Conservation (phyloP, 1,140 invertebrate species). For the Maniola jurtina region DNA sequence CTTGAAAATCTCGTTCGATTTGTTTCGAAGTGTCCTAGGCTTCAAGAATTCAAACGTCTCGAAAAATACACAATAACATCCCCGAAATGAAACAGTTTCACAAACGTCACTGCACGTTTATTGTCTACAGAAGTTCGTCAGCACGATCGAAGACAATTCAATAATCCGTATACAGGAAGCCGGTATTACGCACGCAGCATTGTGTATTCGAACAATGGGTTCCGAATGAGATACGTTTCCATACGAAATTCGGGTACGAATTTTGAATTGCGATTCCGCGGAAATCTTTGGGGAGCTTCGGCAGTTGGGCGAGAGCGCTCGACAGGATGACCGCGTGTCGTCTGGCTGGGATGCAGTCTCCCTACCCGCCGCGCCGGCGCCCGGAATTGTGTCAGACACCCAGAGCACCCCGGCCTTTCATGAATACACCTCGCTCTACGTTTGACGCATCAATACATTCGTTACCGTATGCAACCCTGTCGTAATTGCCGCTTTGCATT, state of each 20-base stretch:
- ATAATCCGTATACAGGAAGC: slow-evolving; percentile 47
- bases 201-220: slow-evolving; percentile 51
- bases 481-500: slow-evolving; percentile 38
- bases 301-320: slow-evolving; percentile 53
- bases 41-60: background rate
- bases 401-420: slow-evolving; percentile 61
- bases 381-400: slow-evolving; percentile 71
- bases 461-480: slow-evolving; percentile 48
- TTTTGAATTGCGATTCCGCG: slow-evolving; percentile 34
- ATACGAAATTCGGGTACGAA: slow-evolving; percentile 36
- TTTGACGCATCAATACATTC: slow-evolving; percentile 68
- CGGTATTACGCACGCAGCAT: slow-evolving; percentile 55
- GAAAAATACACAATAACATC: slow-evolving; percentile 3
- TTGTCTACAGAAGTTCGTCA: slow-evolving; percentile 46
- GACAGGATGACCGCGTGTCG: slow-evolving; percentile 61
- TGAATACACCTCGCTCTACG: slow-evolving; percentile 56
- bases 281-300: slow-evolving; percentile 10
- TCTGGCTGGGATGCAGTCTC: slow-evolving; percentile 69
- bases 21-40: background rate
- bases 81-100: slow-evolving; percentile 29
- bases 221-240: slow-evolving; percentile 30
- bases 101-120: slow-evolving; percentile 37
- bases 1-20: background rate
- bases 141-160: slow-evolving; percentile 45
- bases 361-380: slow-evolving; percentile 70